A percentile compares a stretch with the other conserved stretches of the same genome.
phyloP scores from a whole-genome alignment of 1,140 invertebrate genomes.

The Oedothorax gibbosus region DNA sequence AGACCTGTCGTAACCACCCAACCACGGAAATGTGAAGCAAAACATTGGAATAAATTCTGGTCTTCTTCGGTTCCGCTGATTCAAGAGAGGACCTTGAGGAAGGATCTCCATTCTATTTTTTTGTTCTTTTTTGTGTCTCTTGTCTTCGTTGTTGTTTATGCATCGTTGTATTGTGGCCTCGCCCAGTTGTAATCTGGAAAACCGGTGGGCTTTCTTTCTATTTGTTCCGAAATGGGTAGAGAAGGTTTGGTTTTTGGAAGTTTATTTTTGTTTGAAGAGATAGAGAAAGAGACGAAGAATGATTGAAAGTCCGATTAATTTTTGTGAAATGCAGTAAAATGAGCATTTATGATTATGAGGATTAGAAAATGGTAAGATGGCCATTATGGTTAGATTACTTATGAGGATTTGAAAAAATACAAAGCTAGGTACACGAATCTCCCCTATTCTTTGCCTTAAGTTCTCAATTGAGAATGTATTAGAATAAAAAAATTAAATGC shows the following conservation, averaged over 20 bases:
- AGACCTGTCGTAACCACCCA: neutral
- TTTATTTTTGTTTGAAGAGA: neutral
- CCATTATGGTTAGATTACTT: too few species aligned
- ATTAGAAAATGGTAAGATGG: too few species aligned
- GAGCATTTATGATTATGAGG: too few species aligned
- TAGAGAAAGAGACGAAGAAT: neutral
- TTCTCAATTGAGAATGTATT: too few species aligned
- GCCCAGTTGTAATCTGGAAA: constrained; percentile 30
- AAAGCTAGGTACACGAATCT: neutral
- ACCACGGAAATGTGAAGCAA: neutral
- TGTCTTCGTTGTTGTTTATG: constrained; percentile 15
- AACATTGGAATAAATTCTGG: constrained; percentile 4
- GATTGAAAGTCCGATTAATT: too few species aligned
- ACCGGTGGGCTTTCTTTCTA: constrained; percentile 1
- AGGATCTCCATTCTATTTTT: neutral
- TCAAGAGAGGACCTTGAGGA: constrained; percentile 25
- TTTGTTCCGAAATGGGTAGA: neutral
- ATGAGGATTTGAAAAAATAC: neutral
- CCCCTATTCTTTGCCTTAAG: neutral
- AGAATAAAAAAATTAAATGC: too few species aligned
- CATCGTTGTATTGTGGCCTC: constrained; percentile 11
- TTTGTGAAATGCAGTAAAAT: too few species aligned
- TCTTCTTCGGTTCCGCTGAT: constrained; percentile 14
- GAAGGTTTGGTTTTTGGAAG: neutral
- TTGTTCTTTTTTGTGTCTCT: neutral